Base-by-base conservation (phyloP, 2,113 vertebrate species). In the Rynchops niger region DNA sequence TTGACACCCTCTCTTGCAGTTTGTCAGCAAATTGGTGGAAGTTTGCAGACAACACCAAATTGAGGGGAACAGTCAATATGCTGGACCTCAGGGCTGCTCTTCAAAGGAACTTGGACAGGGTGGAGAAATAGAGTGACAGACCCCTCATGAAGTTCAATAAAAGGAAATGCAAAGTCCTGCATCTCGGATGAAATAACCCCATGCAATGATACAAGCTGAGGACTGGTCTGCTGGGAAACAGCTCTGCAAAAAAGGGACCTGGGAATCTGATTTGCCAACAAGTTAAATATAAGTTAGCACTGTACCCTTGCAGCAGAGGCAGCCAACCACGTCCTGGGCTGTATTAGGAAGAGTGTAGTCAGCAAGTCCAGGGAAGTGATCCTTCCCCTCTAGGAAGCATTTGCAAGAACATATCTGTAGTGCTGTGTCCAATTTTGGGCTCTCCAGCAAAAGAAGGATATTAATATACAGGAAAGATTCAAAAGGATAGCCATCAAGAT, bases 341-440 rank as follows among this genome's bases (percentile, higher is more conserved):
- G 19, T 14, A 32, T 49, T 47, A 49, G 36, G 22, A 87, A 52
- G 14, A 58, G 2, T 0, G 0, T 9, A 61, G 20, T 40, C 34
- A 66, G 9, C 6, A 55, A 70, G 23, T 10, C 17, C 30, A 43
- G 12, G 5, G 50, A 83, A 55, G 21, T 14, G 20, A 50, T 61
- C 8, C 15, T 90, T 74, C n/a, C 36, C 20, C n/a, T 55, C 50
- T 50, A 8, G 76, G 38, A 62, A 61, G 27, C 12, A 36, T 15
- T 79, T 70, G 26, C 25, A 38, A 40, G 11, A 49, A 58, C 0
- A 0, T 30, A 53, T 19, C 16, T 55, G 55, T 21, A 59, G 27
- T 2, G 2, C 9, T 55, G 12, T 40, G 36, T 34, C 40, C 19
- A 61, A 1, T 9, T 65, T 43, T 21, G n/a, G 69, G 38, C 14